phyloP scores from a whole-genome alignment of 2,888 invertebrate genomes.

The Caenorhabditis japonica region DNA sequence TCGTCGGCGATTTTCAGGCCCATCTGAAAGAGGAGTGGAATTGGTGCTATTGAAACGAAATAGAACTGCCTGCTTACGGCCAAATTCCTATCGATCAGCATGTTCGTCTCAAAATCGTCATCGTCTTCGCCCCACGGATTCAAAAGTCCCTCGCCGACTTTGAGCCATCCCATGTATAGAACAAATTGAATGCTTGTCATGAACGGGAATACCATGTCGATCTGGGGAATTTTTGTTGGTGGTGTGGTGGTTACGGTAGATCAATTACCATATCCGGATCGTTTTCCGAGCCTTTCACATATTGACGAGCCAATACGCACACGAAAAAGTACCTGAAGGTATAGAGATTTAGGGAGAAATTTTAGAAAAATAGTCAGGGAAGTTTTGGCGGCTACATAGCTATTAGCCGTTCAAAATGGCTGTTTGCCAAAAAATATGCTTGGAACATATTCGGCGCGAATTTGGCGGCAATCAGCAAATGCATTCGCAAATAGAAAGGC shows the following conservation, averaged over 20 bases:
- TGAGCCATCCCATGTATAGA: conserved; percentile 73
- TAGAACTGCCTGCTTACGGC: conserved; percentile 42
- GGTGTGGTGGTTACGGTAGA: not conserved
- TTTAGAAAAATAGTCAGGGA: no score
- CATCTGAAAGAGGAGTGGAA: conserved; percentile 52
- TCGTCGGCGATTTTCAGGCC: conserved; percentile 69
- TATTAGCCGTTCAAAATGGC: no score
- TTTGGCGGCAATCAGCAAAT: no score
- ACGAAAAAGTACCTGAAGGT: conserved; percentile 62
- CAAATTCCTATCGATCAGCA: conserved; percentile 68
- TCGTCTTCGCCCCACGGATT: conserved; percentile 75
- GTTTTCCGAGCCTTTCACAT: conserved; percentile 49
- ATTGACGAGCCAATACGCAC: conserved; percentile 64
- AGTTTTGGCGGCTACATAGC: no score
- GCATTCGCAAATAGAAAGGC: no score
- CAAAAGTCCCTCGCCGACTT: conserved; percentile 70
- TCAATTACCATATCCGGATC: conserved; percentile 48
- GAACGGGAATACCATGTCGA: conserved; percentile 67
- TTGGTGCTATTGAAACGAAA: not conserved
- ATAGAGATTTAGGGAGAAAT: no score
- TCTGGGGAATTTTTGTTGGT: conserved; percentile 33
- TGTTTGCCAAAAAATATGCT: no score
- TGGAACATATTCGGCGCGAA: no score
- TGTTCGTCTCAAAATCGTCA: conserved; percentile 71
- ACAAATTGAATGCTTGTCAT: conserved; percentile 71